phyloP scores from a whole-genome alignment of 2,888 invertebrate species.

The Urechis unicinctus region DNA sequence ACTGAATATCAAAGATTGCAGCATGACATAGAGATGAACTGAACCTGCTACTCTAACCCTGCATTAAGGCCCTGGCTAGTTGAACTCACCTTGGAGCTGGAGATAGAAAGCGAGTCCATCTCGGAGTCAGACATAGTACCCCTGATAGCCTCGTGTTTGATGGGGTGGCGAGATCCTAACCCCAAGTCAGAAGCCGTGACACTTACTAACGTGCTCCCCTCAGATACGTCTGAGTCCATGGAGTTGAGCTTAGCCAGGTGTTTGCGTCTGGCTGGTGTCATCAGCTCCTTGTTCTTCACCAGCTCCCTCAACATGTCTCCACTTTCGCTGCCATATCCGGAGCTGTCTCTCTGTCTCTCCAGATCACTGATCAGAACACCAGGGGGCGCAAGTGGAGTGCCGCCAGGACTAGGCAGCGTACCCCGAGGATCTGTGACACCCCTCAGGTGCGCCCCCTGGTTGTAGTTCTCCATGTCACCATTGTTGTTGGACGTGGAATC shows the following conservation, averaged over 20 bases:
- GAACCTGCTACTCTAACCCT: too few species aligned
- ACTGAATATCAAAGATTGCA: too few species aligned
- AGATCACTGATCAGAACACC: slow-evolving; percentile 2
- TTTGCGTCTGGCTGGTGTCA: slow-evolving; percentile 54
- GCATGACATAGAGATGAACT: too few species aligned
- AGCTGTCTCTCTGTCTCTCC: slow-evolving; percentile 18
- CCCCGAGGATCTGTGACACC: background rate
- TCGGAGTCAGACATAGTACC: slow-evolving; percentile 92
- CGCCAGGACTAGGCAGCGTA: background rate
- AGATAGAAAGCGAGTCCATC: slow-evolving; percentile 57
- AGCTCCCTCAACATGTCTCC: slow-evolving; percentile 91
- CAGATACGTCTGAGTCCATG: slow-evolving; percentile 82
- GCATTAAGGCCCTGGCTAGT: too few species aligned
- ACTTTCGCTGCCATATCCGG: slow-evolving; percentile 51
- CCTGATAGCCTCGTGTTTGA: slow-evolving; percentile 63
- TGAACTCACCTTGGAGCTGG: background rate
- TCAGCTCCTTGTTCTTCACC: slow-evolving; percentile 84
- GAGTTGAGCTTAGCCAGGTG: slow-evolving; percentile 63
- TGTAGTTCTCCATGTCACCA: too few species aligned
- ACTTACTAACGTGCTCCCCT: slow-evolving; percentile 47
- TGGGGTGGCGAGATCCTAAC: slow-evolving; percentile 5
- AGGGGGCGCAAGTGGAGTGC: background rate
- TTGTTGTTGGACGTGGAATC: background rate
- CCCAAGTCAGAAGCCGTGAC: background rate
- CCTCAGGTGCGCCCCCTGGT: too few species aligned